Percentiles rank a stretch among this genome's conserved stretches.
phyloP scores from a whole-genome alignment of 2,113 vertebrate genomes.

The Neolamprologus toae region DNA sequence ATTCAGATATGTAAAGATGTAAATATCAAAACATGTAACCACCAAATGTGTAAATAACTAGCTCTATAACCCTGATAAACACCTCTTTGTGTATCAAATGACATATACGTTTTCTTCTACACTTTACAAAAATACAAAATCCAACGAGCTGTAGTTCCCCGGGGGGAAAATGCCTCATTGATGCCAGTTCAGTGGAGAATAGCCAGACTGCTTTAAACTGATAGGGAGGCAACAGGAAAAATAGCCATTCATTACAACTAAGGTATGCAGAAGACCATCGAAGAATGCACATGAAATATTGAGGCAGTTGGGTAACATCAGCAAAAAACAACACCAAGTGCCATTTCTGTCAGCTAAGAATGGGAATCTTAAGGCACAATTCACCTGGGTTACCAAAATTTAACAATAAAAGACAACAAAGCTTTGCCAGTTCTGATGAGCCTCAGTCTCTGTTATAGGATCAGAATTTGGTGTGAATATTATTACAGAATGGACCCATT shows the following conservation, averaged over 20 bases:
- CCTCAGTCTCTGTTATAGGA: background rate
- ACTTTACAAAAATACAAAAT: background rate
- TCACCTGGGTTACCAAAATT: background rate
- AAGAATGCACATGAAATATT: background rate
- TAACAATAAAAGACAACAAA: background rate
- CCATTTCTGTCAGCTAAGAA: background rate
- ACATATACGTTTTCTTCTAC: background rate
- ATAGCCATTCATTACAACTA: background rate
- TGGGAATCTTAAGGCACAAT: background rate
- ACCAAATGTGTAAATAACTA: too few species aligned
- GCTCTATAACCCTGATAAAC: background rate
- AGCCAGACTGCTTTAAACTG: background rate
- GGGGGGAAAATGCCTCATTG: background rate
- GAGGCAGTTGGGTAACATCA: background rate
- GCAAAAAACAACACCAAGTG: rapidly evolving
- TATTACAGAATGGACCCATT: background rate
- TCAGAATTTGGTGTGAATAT: background rate
- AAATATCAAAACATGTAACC: too few species aligned
- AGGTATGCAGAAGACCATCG: background rate
- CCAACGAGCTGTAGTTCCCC: background rate
- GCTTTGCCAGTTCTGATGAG: background rate
- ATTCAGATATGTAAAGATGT: too few species aligned
- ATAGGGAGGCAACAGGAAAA: background rate
- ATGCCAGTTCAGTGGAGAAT: background rate
- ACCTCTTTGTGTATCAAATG: background rate